phyloP scores from a whole-genome alignment of 1,140 invertebrate species.

The Stegodyphus dumicola region DNA sequence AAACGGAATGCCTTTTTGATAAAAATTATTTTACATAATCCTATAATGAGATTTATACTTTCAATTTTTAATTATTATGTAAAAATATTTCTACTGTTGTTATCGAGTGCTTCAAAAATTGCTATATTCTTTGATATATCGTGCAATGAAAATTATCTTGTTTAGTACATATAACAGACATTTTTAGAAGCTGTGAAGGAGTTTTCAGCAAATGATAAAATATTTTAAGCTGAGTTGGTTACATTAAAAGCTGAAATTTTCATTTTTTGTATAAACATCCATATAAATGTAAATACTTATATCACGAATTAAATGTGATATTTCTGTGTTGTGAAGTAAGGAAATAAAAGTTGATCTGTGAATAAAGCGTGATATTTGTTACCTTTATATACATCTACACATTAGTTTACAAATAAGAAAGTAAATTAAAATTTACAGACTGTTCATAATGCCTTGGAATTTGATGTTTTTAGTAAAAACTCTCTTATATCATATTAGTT shows the following conservation, averaged over 20 bases:
- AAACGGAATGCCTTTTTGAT: neutral
- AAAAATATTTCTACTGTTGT: slow-evolving; percentile 11
- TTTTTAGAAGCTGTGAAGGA: neutral
- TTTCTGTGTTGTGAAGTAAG: slow-evolving; percentile 54
- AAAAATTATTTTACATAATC: neutral
- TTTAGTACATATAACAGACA: slow-evolving; percentile 8
- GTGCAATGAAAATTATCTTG: slow-evolving; percentile 40
- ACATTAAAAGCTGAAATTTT: slow-evolving; percentile 21
- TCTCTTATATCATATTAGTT: too few species aligned
- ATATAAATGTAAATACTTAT: slow-evolving; percentile 54
- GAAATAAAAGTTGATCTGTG: slow-evolving; percentile 57
- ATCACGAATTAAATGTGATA: slow-evolving; percentile 56
- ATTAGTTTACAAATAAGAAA: too few species aligned
- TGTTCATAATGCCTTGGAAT: too few species aligned
- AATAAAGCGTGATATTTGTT: neutral
- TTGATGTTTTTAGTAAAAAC: too few species aligned
- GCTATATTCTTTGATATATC: slow-evolving; percentile 1
- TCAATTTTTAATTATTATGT: neutral
- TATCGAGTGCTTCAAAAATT: neutral
- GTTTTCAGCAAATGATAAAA: too few species aligned
- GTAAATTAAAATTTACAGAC: too few species aligned
- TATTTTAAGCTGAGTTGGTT: neutral
- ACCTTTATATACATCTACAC: too few species aligned
- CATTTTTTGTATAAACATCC: slow-evolving; percentile 55
- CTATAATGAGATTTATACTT: neutral